Percentiles rank a stretch among this genome's conserved stretches.
phyloP scores from a whole-genome alignment of 2,113 vertebrate genomes.

The Prinia subflava region DNA sequence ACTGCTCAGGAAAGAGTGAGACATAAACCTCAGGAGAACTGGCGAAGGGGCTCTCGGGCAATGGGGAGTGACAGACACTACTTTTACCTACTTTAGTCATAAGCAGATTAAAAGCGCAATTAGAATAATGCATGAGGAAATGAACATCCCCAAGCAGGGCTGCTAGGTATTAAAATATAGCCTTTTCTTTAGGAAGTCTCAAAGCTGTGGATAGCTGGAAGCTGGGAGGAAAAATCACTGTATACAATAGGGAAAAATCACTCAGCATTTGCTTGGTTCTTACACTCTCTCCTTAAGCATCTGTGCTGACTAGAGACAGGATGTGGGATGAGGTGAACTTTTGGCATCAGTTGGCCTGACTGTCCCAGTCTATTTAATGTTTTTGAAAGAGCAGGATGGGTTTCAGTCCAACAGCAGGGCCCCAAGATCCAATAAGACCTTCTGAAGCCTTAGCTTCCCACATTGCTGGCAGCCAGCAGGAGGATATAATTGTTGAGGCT shows the following conservation, averaged over 20 bases:
- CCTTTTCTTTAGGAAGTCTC: neutral
- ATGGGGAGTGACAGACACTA: neutral
- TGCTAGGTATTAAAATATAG: neutral
- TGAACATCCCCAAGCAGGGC: neutral
- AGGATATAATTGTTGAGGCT: neutral
- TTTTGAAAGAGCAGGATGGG: neutral
- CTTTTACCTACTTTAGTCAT: neutral
- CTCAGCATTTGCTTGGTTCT: neutral
- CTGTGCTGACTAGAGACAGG: neutral
- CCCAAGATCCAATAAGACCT: neutral
- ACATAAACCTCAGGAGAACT: neutral
- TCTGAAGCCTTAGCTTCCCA: neutral
- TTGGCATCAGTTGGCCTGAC: neutral
- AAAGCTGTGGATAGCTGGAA: neutral
- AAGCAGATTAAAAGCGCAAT: neutral
- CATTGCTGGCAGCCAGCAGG: neutral
- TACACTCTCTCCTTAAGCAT: neutral
- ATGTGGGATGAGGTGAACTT: conserved; percentile 1
- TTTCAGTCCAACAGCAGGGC: neutral
- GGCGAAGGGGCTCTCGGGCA: neutral
- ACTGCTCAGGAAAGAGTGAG: neutral
- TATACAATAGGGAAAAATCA: neutral
- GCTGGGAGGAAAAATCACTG: neutral
- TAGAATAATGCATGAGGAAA: neutral
- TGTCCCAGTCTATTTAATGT: neutral